A percentile compares a stretch with the other conserved stretches of the same genome.
phyloP scores from a whole-genome alignment of 2,888 invertebrate species.

The Opisthograptis luteolata region DNA sequence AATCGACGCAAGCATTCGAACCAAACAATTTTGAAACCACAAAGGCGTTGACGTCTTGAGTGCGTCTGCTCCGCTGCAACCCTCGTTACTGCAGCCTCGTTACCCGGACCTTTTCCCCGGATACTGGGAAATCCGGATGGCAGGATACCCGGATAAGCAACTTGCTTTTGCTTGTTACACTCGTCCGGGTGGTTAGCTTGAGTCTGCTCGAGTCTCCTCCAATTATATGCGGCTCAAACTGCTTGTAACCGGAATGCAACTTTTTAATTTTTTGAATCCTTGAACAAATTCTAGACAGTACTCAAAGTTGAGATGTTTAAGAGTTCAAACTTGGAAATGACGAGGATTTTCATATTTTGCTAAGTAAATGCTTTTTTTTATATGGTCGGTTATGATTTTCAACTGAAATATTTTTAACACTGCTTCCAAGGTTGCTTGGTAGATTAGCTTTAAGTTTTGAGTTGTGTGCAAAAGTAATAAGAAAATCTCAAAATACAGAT shows the following conservation, averaged over 20 bases:
- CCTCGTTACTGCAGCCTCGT: conserved; percentile 64
- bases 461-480: no score
- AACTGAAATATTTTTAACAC: no score
- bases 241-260: conserved; percentile 63
- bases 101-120: conserved; percentile 50
- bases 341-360: background rate
- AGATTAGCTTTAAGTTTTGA: no score
- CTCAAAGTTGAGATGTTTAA: conserved; percentile 3
- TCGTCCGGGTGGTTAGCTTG: conserved; percentile 73
- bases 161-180: conserved; percentile 61
- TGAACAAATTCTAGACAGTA: conserved; percentile 26
- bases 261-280: conserved; percentile 50
- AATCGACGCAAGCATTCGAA: conserved; percentile 17
- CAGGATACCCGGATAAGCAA: conserved; percentile 53
- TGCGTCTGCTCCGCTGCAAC: conserved; percentile 53
- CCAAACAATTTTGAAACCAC: conserved; percentile 38
- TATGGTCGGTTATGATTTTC: no score
- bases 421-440: no score
- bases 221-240: conserved; percentile 77
- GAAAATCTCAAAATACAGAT: no score
- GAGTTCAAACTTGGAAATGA: conserved; percentile 1
- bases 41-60: conserved; percentile 50
- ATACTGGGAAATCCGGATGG: conserved; percentile 34
- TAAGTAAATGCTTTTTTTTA: no score
- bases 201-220: conserved; percentile 79